Evolutionary conservation across 2,888 invertebrate genomes (phyloP), one percentile per base, ranked within the genome.

Genomic region (Diabrotica balteata): DNA sequence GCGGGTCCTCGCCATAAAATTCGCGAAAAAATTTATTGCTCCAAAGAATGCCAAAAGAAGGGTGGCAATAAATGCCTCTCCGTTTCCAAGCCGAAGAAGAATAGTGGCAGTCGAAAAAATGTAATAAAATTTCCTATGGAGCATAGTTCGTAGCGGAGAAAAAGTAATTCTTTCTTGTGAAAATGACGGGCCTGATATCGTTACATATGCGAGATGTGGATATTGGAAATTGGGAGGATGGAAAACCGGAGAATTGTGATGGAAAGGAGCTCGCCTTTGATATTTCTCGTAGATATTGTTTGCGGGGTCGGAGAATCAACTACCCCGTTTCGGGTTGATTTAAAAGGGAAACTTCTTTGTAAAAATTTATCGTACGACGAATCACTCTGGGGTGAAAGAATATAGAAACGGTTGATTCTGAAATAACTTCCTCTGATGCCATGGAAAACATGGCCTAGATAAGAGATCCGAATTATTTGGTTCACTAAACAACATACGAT

Each of bases 11-110:
- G 55, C 61, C 61, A 44, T 61, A 61, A 66, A 61, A 55, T 61
- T 49, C 54, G 45, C 43, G 54, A 50, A 60, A 61, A 66, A 61
- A 66, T 50, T 51, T 61, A 61, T 60, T 43, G 53, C 60, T 51
- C 11, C 53, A 46, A 50, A 54, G 60, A 66, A 61, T 61, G 66
- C 60, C 22, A 60, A 61, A 61, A 11, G 47, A 32, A 32, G 32
- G 32, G 32, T 32, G 32, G 32, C 32, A 32, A 32, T 32, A 32
- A 32, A 32, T 32, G 32, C 32, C 32, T 32, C 32, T 32, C 32
- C 32, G 32, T 32, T 32, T 32, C 32, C 32, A 32, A 32, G 32
- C 32, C 32, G 32, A 32, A 32, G 47, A 54, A 63, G 62, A 54
- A 63, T 55, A 7, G 55, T 44, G 43, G 42, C 47, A 55, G 54